Percentiles rank a stretch among this genome's conserved stretches.
Evolutionary conservation across 2,113 vertebrate species (phyloP).

Genomic region (human (Homo sapiens)): GRCh38 chr6:152800001-152800500

Average conservation of each 20-base stretch:
- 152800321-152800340: too few relatives aligned
- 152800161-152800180: background rate
- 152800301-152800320: rapidly evolving
- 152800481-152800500: background rate
- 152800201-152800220: background rate
- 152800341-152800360: too few relatives aligned
- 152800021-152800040: background rate
- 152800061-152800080: background rate
- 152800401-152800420: background rate
- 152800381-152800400: background rate
- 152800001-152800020: background rate
- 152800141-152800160: background rate
- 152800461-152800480: background rate
- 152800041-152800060: background rate
- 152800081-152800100: background rate
- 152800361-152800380: too few relatives aligned
- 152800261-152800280: background rate
- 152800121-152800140: background rate
- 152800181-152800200: background rate
- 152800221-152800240: background rate
- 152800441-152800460: background rate
- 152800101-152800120: background rate
- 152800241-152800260: background rate
- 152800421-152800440: background rate
- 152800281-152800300: background rate